Percentiles rank a stretch among this genome's conserved stretches.
These are phyloP conservation scores for Pammene fasciana DNA, from an alignment of 2,888 invertebrate genomes.

Conservation along the genomic window DNA sequence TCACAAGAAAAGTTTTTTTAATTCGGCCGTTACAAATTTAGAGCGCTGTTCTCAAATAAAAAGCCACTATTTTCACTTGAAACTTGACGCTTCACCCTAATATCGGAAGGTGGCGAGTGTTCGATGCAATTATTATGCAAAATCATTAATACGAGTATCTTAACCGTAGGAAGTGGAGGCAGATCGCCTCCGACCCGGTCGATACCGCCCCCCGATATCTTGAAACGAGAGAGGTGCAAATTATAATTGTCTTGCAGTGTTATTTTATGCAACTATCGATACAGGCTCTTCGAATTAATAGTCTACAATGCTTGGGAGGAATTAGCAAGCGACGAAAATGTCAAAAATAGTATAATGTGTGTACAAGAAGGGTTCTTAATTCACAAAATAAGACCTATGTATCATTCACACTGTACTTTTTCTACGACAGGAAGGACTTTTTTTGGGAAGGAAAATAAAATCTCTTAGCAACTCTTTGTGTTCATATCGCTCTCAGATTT, in stretches of 20 bases:
- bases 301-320: not conserved
- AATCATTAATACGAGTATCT: constrained; percentile 69
- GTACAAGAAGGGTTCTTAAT: too few species aligned
- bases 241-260: constrained; percentile 37
- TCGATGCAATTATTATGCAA: constrained; percentile 74
- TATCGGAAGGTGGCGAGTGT: constrained; percentile 47
- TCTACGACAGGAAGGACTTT: too few species aligned
- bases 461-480: too few species aligned
- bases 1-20: too few species aligned
- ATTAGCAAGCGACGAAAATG: not conserved
- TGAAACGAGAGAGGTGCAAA: constrained; percentile 40
- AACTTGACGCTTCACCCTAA: constrained; percentile 34
- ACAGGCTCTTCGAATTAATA: not conserved
- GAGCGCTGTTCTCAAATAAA: not conserved
- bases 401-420: too few species aligned
- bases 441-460: too few species aligned
- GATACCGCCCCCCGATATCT: constrained; percentile 54
- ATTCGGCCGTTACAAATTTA: not conserved
- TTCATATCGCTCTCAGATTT: too few species aligned
- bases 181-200: constrained; percentile 52
- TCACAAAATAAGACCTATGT: too few species aligned
- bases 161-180: constrained; percentile 60
- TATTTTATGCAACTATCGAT: constrained; percentile 27
- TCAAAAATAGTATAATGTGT: not conserved
- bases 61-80: constrained; percentile 12